Conservation (phyloP, 2,888 invertebrate genomes). For the Lepidochrysops patricia region DNA sequence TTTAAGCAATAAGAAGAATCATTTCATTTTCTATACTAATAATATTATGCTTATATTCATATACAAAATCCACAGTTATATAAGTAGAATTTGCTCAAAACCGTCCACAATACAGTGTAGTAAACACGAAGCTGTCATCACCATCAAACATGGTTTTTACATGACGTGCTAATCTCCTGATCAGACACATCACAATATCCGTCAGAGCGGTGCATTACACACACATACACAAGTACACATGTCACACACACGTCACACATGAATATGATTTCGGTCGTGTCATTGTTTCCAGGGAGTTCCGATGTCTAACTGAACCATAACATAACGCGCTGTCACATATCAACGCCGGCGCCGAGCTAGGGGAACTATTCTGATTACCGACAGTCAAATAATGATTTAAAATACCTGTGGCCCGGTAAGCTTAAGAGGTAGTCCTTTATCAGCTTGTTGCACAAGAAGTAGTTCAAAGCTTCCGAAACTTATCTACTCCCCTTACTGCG, state of each 20-base stretch:
- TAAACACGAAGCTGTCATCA: not conserved
- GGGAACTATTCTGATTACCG: conserved; percentile 17
- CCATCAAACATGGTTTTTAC: not conserved
- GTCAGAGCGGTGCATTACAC: not conserved
- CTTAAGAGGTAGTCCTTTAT: no score
- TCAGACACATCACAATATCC: not conserved
- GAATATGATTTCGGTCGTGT: conserved; percentile 28
- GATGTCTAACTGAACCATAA: conserved; percentile 29
- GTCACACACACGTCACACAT: conserved; percentile 5
- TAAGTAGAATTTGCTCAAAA: no score
- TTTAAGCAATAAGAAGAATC: no score
- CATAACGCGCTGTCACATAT: conserved; percentile 45
- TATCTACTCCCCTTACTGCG: no score
- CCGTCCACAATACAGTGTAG: no score
- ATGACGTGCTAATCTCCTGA: not conserved
- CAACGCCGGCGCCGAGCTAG: conserved; percentile 31
- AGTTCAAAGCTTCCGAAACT: no score
- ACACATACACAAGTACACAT: not conserved
- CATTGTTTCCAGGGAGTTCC: conserved; percentile 38
- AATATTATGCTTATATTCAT: no score
- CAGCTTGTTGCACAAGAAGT: no score
- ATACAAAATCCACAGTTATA: no score
- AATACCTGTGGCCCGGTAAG: not conserved
- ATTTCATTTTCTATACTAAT: no score
- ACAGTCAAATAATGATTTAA: not conserved